These are phyloP conservation scores for Carassius gibelio DNA, from an alignment of 2,113 vertebrate species.

Conservation along the genomic window DNA sequence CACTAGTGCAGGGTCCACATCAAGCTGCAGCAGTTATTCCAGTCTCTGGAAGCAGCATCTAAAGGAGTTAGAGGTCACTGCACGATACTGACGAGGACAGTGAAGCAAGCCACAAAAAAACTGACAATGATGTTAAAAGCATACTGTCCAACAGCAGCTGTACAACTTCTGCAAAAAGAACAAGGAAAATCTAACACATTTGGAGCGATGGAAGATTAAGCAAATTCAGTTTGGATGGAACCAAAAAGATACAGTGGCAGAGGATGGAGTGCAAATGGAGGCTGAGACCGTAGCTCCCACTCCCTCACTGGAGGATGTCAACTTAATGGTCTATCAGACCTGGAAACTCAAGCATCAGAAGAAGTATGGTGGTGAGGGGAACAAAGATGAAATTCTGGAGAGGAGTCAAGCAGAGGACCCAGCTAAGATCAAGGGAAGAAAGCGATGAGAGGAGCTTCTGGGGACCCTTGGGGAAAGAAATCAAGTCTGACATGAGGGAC, in stretches of 20 bases:
- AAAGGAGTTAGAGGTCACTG: slow-evolving; percentile 85
- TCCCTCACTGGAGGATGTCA: slow-evolving; percentile 75
- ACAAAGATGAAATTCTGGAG: slow-evolving; percentile 83
- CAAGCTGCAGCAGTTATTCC: slow-evolving; percentile 78
- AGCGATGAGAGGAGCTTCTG: slow-evolving; percentile 86
- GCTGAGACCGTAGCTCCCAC: slow-evolving; percentile 56
- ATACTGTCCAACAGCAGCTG: slow-evolving; percentile 84
- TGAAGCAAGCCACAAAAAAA: slow-evolving; percentile 64
- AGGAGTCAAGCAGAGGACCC: slow-evolving; percentile 82
- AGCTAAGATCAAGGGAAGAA: slow-evolving; percentile 79
- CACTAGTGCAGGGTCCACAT: slow-evolving; percentile 72
- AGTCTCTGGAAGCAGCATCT: slow-evolving; percentile 89
- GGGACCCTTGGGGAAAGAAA: slow-evolving; percentile 88
- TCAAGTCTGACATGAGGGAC: slow-evolving; percentile 83
- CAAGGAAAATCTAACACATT: slow-evolving; percentile 86
- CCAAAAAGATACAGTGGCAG: slow-evolving; percentile 73
- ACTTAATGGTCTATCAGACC: slow-evolving; percentile 88
- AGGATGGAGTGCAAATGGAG: slow-evolving; percentile 57
- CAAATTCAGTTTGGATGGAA: slow-evolving; percentile 96
- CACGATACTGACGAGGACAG: slow-evolving; percentile 65
- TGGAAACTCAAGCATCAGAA: slow-evolving; percentile 92
- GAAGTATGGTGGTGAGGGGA: slow-evolving; percentile 83
- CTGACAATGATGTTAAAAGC: slow-evolving; percentile 82
- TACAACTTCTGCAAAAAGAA: slow-evolving; percentile 93
- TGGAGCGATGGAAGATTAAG: slow-evolving; percentile 94